phyloP scores from a whole-genome alignment of 1,140 invertebrate species.

The Doryteuthis pealeii region DNA sequence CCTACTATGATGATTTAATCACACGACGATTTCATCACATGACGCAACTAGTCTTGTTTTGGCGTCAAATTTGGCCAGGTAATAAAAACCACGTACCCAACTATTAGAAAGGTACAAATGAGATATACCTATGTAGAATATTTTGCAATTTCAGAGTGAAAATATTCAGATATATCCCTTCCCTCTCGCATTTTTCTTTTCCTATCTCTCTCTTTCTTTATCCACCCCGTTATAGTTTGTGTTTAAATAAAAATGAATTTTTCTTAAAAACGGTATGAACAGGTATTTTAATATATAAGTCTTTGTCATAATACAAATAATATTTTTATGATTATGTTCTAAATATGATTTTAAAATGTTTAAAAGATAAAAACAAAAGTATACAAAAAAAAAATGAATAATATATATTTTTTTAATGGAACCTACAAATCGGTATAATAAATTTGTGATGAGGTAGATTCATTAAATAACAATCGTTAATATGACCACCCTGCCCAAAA shows the following conservation, averaged over 20 bases:
- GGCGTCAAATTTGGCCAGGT: neutral
- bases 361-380: neutral
- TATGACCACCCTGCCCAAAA: too few relatives aligned
- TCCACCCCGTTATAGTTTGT: conserved; percentile 10
- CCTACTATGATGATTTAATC: too few relatives aligned
- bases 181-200: conserved; percentile 22
- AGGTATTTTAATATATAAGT: neutral
- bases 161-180: conserved; percentile 17
- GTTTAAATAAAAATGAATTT: too few relatives aligned
- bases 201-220: conserved; percentile 28
- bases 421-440: too few relatives aligned
- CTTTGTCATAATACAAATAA: neutral
- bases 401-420: too few relatives aligned
- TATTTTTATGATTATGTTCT: neutral
- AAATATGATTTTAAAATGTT: neutral
- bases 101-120: conserved; percentile 9
- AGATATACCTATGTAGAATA: conserved; percentile 1
- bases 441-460: too few relatives aligned
- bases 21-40: conserved; percentile 6
- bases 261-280: too few relatives aligned
- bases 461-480: too few relatives aligned
- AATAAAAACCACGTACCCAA: conserved; percentile 10
- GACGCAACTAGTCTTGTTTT: neutral
- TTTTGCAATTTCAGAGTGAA: conserved; percentile 11
- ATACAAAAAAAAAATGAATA: neutral